Percentiles rank a stretch among this genome's conserved stretches.
phyloP scores from a whole-genome alignment of 2,797 vertebrate species.

The Pteronotus mesoamericanus region DNA sequence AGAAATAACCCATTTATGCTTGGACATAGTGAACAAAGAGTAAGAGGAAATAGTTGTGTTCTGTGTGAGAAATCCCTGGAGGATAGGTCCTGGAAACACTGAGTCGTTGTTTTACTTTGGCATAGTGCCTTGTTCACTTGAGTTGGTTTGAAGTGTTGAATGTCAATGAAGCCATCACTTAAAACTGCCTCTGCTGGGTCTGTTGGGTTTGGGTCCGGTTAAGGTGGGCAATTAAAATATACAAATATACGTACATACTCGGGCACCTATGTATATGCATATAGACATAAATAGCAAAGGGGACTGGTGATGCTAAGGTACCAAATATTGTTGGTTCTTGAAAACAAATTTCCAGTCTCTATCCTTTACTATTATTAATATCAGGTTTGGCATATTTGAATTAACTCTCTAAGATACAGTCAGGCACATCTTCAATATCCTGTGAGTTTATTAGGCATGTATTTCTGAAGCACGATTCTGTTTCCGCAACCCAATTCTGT shows the following conservation, averaged over 20 bases:
- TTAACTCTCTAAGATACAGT: neutral
- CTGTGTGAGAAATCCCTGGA: neutral
- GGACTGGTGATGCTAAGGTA: neutral
- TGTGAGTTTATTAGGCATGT: neutral
- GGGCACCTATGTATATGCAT: neutral
- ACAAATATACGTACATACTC: neutral
- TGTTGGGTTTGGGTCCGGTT: neutral
- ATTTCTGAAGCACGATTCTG: neutral
- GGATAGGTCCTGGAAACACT: neutral
- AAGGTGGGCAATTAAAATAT: neutral
- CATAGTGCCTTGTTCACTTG: neutral
- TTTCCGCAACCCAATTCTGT: neutral
- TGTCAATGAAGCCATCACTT: neutral
- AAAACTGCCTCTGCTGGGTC: neutral
- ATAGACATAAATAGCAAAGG: neutral
- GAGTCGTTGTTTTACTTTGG: neutral
- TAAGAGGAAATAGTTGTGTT: neutral
- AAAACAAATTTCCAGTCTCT: neutral
- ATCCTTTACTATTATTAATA: neutral
- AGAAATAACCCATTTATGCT: slow-evolving; percentile 5
- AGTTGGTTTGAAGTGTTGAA: neutral
- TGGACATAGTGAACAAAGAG: neutral
- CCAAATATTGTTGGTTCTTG: neutral
- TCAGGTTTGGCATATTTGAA: neutral
- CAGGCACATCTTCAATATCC: neutral